phyloP scores from a whole-genome alignment of 2,113 vertebrate species.

The Boulengeromyrus knoepffleri region DNA sequence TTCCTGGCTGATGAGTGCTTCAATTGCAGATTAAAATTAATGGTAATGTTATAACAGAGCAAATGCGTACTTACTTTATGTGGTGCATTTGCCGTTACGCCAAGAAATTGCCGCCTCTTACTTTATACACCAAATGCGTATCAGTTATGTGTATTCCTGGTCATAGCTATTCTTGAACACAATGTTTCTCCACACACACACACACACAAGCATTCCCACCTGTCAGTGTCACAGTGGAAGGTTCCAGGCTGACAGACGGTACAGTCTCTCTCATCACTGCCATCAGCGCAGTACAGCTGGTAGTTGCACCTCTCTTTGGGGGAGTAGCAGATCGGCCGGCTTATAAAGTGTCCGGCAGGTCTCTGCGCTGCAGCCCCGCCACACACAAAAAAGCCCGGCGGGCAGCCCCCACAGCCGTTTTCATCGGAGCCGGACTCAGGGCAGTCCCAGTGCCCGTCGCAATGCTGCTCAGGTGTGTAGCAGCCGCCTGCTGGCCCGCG shows the following conservation, averaged over 20 bases:
- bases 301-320: slow-evolving; percentile 77
- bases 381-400: slow-evolving; percentile 62
- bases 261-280: slow-evolving; percentile 76
- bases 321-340: slow-evolving; percentile 63
- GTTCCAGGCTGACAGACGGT: slow-evolving; percentile 75
- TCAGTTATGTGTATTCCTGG: background rate
- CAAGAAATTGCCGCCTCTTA: background rate
- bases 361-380: slow-evolving; percentile 44
- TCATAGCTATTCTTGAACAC: background rate
- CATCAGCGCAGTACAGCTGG: slow-evolving; percentile 76
- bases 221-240: slow-evolving; percentile 77
- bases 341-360: slow-evolving; percentile 17
- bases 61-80: background rate
- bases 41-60: background rate
- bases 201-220: slow-evolving; percentile 38
- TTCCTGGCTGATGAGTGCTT: background rate
- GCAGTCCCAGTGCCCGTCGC: slow-evolving; percentile 79
- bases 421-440: slow-evolving; percentile 72
- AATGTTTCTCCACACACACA: background rate
- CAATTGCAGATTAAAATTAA: background rate
- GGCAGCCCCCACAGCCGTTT: slow-evolving; percentile 67
- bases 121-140: background rate
- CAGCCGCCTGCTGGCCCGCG: slow-evolving; percentile 64
- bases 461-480: slow-evolving; percentile 66
- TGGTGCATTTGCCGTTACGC: background rate